Evolutionary conservation across 2,797 vertebrate genomes (phyloP), one percentile per base, ranked within the genome.

Genomic region (Sebastes aleutianus): DNA sequence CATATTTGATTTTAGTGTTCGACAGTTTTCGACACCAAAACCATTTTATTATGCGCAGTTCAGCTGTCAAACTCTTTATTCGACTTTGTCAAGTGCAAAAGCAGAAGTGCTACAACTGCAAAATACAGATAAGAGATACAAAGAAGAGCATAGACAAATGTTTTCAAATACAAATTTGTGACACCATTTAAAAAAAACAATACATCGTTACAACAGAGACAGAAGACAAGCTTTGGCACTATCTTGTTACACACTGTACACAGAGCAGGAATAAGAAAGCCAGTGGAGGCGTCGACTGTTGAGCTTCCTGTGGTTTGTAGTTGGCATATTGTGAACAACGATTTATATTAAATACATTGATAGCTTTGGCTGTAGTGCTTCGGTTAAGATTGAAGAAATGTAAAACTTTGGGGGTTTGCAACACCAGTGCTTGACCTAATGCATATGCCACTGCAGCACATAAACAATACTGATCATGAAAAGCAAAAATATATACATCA

Each of bases 61-160:
- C 75, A 94, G 95, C 95, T 92, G 95, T 96, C 96, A 96, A 94
- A 95, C 76, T 68, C 90, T 95, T 96, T 95, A 95, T 95, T 96
- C 22, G 94, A 96, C 95, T 95, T 96, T 96, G 96, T 96, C 96
- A 91, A 94, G 95, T 96, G 95, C 95, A 96, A 95, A 95, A 96
- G 95, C 95, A 91, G 87, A 93, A 95, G 93, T 94, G 94, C 93
- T 95, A 93, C 89, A 89, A 78, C 79, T 74, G 85, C 90, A 89
- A 91, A 91, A 90, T 90, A 92, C 81, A 83, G 64, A 88, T 82
- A 82, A 27, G 69, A 73, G 74, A 88, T 87, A 89, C 53, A 70
- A 81, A 74, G 53, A 80, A 56, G 27, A 76, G 71, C 69, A n/a
- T 2, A 80, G 59, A 76, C 47, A 80, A 70, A 63, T 66, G 32